phyloP scores from a whole-genome alignment of 2,888 invertebrate species.

The Erpobdella octoculata region DNA sequence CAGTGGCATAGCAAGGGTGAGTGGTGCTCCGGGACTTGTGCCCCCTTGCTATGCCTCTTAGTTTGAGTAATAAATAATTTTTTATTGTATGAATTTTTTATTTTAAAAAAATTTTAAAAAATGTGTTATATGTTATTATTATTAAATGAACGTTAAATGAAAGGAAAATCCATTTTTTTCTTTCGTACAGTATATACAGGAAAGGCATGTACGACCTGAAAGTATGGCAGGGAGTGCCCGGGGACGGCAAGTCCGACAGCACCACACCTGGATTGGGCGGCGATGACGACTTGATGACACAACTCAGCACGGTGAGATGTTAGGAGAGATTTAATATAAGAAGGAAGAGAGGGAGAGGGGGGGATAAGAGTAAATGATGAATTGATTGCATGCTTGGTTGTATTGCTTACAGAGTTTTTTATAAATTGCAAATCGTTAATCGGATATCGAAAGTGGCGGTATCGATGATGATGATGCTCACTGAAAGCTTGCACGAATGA shows the following conservation, averaged over 20 bases:
- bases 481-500: too few relatives aligned
- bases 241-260: conserved; percentile 67
- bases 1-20: too few relatives aligned
- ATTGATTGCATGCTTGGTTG: too few relatives aligned
- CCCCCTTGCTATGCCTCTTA: too few relatives aligned
- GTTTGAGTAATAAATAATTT: not conserved
- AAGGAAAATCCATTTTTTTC: not conserved
- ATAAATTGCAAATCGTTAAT: too few relatives aligned
- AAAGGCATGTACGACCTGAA: conserved; percentile 75
- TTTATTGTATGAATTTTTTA: not conserved
- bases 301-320: conserved; percentile 70
- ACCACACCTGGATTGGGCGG: conserved; percentile 61
- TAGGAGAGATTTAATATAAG: too few relatives aligned
- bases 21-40: too few relatives aligned
- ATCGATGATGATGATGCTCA: too few relatives aligned
- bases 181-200: conserved; percentile 48
- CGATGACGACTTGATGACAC: conserved; percentile 56
- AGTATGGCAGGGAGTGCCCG: conserved; percentile 71
- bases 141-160: not conserved
- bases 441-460: too few relatives aligned
- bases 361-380: too few relatives aligned
- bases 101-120: not conserved
- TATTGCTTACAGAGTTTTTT: too few relatives aligned
- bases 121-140: not conserved
- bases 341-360: too few relatives aligned